phyloP scores from a whole-genome alignment of 2,797 vertebrate genomes.

The Nasua narica region DNA sequence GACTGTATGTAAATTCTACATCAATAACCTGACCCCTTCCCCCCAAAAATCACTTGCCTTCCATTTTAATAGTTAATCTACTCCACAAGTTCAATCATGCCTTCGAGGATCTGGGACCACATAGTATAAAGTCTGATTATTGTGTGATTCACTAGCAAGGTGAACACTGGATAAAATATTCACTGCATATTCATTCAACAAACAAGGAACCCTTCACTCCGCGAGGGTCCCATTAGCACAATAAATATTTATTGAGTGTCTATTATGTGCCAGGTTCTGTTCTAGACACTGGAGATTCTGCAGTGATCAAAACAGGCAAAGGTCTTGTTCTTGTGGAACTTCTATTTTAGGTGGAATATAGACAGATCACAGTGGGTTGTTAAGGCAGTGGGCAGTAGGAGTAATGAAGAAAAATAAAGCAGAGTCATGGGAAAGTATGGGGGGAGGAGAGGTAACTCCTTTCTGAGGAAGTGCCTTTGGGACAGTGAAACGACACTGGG shows the following conservation, averaged over 20 bases:
- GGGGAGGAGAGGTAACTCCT: neutral
- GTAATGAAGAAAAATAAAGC: neutral
- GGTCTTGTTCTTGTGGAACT: neutral
- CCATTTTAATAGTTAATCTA: neutral
- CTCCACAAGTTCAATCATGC: neutral
- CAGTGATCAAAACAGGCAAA: neutral
- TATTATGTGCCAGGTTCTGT: neutral
- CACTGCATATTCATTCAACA: neutral
- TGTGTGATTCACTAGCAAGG: neutral
- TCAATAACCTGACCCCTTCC: neutral
- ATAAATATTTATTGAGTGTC: neutral
- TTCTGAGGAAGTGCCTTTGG: neutral
- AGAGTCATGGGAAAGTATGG: neutral
- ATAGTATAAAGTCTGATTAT: neutral
- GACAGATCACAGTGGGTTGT: neutral
- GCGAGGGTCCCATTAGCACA: neutral
- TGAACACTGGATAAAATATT: neutral
- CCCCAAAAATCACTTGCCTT: neutral
- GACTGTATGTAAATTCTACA: neutral
- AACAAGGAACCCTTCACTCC: neutral
- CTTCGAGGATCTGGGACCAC: neutral
- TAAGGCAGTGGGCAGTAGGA: neutral
- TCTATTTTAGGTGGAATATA: neutral
- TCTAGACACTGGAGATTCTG: neutral
- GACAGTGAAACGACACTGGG: neutral